A percentile compares a stretch with the other conserved stretches of the same genome.
Conservation (phyloP, 1,140 invertebrate genomes). For the Eriosoma lanigerum region DNA sequence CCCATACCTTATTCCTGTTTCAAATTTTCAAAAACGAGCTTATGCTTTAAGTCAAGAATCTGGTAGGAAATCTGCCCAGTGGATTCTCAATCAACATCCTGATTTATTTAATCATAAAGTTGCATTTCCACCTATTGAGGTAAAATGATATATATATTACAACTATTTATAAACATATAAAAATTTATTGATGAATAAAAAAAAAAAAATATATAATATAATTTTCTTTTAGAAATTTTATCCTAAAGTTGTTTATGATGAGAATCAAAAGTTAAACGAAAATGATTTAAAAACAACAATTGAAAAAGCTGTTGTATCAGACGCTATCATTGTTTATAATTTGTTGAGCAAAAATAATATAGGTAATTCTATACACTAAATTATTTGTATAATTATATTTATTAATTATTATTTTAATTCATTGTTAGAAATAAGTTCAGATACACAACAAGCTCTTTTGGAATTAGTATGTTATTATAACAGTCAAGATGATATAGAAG, state of each 20-base stretch:
- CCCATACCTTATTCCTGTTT: slow-evolving; percentile 80
- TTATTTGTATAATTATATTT: background rate
- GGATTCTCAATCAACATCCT: slow-evolving; percentile 75
- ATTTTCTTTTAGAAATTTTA: slow-evolving; percentile 65
- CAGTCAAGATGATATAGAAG: slow-evolving; percentile 65
- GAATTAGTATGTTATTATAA: slow-evolving; percentile 84
- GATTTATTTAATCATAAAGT: slow-evolving; percentile 72
- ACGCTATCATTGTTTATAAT: slow-evolving; percentile 74
- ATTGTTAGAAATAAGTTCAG: slow-evolving; percentile 61
- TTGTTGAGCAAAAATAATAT: slow-evolving; percentile 66
- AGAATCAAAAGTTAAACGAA: slow-evolving; percentile 70
- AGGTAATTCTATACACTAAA: slow-evolving; percentile 28
- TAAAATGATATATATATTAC: slow-evolving; percentile 52
- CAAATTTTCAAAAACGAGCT: slow-evolving; percentile 70
- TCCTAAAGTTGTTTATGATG: slow-evolving; percentile 69
- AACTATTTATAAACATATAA: background rate
- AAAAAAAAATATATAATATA: slow-evolving; percentile 3
- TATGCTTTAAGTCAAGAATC: slow-evolving; percentile 82
- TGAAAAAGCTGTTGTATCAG: slow-evolving; percentile 64
- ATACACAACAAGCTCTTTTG: slow-evolving; percentile 71
- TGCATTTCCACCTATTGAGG: slow-evolving; percentile 69
- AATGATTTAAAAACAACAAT: slow-evolving; percentile 68
- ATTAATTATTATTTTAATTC: background rate
- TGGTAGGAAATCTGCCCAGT: slow-evolving; percentile 82
- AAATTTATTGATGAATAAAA: background rate